Conservation (phyloP, 2,797 vertebrate species). For the Graptemys geographica region DNA sequence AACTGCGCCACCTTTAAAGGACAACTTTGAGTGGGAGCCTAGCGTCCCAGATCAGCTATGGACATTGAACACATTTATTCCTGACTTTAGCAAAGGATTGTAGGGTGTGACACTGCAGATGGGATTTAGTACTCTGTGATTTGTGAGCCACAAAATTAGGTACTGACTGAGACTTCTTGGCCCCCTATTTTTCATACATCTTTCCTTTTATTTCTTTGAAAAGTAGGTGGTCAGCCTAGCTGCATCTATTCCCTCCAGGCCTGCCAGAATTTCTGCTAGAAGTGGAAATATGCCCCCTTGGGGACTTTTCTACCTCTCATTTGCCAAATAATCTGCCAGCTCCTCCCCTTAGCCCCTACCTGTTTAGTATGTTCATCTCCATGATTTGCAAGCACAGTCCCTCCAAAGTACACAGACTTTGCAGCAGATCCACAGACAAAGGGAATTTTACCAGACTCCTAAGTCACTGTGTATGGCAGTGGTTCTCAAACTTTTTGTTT, state of each 20-base stretch:
- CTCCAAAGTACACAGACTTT: neutral
- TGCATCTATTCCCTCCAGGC: neutral
- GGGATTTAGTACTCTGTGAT: neutral
- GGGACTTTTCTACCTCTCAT: neutral
- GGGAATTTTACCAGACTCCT: neutral
- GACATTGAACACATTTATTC: neutral
- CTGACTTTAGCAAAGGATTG: neutral
- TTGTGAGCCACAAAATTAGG: neutral
- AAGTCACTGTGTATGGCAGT: neutral
- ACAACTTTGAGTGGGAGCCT: neutral
- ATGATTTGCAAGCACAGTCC: neutral
- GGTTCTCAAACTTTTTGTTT: too few species aligned
- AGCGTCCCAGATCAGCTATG: neutral
- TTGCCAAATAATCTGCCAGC: conserved; percentile 10
- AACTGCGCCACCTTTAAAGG: neutral
- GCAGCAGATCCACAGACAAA: neutral
- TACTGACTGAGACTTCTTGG: neutral
- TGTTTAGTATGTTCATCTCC: neutral
- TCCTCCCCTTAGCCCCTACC: conserved; percentile 2
- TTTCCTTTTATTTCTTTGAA: neutral
- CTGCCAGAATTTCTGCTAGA: neutral
- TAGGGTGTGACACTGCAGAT: neutral
- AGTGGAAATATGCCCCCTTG: neutral
- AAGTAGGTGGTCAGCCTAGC: neutral
- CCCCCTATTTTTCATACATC: neutral